Evolutionary conservation across 92 coral and sea anemone genomes (phyloP), one percentile per base, ranked within the genome.

Genomic region (Hydrozoanthus gracilis): DNA sequence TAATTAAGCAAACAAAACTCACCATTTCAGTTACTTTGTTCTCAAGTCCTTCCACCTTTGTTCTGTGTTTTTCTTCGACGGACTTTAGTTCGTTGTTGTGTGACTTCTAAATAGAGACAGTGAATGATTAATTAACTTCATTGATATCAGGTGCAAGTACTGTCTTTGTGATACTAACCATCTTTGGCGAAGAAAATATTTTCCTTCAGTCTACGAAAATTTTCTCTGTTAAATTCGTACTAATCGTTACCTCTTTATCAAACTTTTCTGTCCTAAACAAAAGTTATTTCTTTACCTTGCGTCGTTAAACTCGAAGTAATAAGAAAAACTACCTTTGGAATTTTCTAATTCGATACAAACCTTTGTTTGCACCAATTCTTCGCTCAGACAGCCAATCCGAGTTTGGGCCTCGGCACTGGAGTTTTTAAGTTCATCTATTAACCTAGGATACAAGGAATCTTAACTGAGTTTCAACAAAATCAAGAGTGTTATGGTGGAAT

Each of bases 291-390:
- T 27, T 27, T 27, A 27, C 39, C 39, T 27, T 27, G 39, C 39
- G 39, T 2, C 39, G 39, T 27, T 27, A 27, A 27, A 27, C 39
- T 27, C 2, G 39, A 27, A 27, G 39, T 27, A 27, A 27, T 27
- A 0, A 27, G 39, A 27, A 27, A 27, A 27, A 27, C 39, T 27
- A 27, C 39, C 39, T 27, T 27, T 27, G 39, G 39, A 27, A 27
- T 27, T 27, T 27, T 27, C 39, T 27, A 27, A 27, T 27, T 44
- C 3, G 4, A 6, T 62, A 75, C 73, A n/a, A 35, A 94, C 98
- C 98, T 94, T 94, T 27, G 95, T 88, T 51, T 91, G 90, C 0
- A 83, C 83, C 61, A 94, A 84, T 80, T 90, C 88, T 46, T 91
- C 95, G 71, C 91, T 83, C 56, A 94, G 79, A 48, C 88, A 73